A percentile compares a stretch with the other conserved stretches of the same genome.
These are phyloP conservation scores for Eupeodes latifasciatus DNA, from an alignment of 2,888 invertebrate genomes.

Conservation along the genomic window DNA sequence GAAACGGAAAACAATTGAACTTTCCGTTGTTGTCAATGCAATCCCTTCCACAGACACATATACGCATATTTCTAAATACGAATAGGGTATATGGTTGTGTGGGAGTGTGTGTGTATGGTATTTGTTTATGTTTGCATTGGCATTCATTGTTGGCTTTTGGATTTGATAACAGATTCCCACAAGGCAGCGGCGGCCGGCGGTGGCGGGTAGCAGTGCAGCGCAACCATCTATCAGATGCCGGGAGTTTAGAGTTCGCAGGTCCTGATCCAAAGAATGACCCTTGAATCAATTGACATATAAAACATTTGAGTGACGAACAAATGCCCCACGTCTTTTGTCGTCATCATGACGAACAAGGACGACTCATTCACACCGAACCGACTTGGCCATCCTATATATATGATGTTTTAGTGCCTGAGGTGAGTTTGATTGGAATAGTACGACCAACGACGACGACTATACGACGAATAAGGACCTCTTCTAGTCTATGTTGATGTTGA, in stretches of 20 bases:
- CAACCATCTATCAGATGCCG: slow-evolving; percentile 1
- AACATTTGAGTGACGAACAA: slow-evolving; percentile 49
- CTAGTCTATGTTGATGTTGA: slow-evolving; percentile 19
- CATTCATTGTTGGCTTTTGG: slow-evolving; percentile 62
- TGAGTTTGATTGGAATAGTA: slow-evolving; percentile 54
- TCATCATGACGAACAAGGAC: background rate
- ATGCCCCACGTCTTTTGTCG: slow-evolving; percentile 3
- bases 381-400: background rate
- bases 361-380: background rate
- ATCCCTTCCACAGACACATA: background rate
- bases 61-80: slow-evolving; percentile 9
- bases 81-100: background rate
- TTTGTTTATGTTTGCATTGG: slow-evolving; percentile 70
- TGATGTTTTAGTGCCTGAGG: slow-evolving; percentile 45
- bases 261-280: slow-evolving; percentile 31
- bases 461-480: slow-evolving; percentile 6
- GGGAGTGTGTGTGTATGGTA: slow-evolving; percentile 24
- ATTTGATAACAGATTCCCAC: slow-evolving; percentile 60
- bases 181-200: background rate
- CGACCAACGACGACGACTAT: background rate
- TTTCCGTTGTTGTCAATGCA: slow-evolving; percentile 13
- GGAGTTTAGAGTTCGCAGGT: background rate
- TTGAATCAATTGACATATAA: slow-evolving; percentile 66
- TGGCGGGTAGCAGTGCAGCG: background rate
- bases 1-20: slow-evolving; percentile 61